Percentiles rank a stretch among this genome's conserved stretches.
phyloP scores from a whole-genome alignment of 1,140 invertebrate genomes.

The Matsumurasca onukii region DNA sequence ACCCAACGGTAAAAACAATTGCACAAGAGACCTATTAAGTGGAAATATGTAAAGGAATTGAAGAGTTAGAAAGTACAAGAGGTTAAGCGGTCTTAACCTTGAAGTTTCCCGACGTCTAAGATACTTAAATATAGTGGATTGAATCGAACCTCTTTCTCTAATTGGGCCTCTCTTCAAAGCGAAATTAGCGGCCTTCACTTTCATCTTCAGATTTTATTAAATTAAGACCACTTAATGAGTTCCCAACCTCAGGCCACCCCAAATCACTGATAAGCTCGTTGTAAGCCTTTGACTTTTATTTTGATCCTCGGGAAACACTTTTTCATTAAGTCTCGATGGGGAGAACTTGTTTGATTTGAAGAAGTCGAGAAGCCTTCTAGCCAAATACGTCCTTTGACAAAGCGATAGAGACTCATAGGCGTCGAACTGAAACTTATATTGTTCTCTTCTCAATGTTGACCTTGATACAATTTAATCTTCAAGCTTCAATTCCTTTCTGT shows the following conservation, averaged over 20 bases:
- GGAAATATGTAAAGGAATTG: no score
- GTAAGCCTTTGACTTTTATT: background rate
- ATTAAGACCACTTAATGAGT: constrained; percentile 20
- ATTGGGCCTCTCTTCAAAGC: constrained; percentile 26
- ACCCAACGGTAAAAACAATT: no score
- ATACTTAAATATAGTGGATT: no score
- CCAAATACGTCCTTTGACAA: constrained; percentile 17
- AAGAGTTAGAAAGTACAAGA: no score
- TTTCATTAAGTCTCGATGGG: constrained; percentile 18
- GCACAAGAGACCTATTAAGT: no score
- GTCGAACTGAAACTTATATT: no score
- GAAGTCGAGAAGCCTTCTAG: background rate
- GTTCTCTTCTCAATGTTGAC: no score
- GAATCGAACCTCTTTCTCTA: constrained; percentile 28
- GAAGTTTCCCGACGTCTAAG: no score
- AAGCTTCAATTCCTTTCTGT: no score
- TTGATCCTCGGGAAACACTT: constrained; percentile 12
- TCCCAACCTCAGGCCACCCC: background rate
- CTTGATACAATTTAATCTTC: no score
- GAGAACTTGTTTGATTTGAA: constrained; percentile 20
- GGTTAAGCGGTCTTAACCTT: no score
- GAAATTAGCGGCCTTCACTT: constrained; percentile 8
- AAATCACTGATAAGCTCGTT: constrained; percentile 4
- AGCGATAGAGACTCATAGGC: no score
- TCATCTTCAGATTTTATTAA: constrained; percentile 24